These are phyloP conservation scores for Myodes glareolus DNA, from an alignment of 2,113 vertebrate genomes.

Conservation along the genomic window DNA sequence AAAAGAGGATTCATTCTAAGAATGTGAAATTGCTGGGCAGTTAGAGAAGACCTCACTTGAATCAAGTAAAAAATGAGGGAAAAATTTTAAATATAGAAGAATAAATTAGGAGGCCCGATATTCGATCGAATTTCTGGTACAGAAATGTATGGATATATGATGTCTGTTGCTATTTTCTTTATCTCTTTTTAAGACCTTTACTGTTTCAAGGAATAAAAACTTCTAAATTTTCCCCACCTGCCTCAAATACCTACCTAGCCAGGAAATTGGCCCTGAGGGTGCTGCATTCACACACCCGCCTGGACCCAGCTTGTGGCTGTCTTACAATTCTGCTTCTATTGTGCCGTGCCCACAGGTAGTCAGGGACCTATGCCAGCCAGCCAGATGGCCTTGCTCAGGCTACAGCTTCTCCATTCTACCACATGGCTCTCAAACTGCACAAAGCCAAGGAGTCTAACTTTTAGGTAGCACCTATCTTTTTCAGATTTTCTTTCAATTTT, in stretches of 20 bases:
- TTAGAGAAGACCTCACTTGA: background rate
- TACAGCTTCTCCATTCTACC: background rate
- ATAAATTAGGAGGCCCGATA: background rate
- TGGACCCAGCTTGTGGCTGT: background rate
- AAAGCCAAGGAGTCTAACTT: background rate
- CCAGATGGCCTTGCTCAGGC: background rate
- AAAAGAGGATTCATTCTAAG: background rate
- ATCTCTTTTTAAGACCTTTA: slow-evolving; percentile 16
- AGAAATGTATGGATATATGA: background rate
- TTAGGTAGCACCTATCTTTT: background rate
- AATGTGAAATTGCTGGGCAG: background rate
- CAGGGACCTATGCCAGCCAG: background rate
- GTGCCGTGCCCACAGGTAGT: background rate
- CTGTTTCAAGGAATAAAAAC: background rate
- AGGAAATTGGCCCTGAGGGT: background rate
- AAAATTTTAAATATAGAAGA: background rate
- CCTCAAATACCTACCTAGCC: background rate
- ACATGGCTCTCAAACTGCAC: background rate
- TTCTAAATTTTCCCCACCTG: background rate
- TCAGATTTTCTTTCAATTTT: background rate
- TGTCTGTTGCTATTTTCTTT: slow-evolving; percentile 19
- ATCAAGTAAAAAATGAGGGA: slow-evolving; percentile 25
- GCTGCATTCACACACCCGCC: background rate
- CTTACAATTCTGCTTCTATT: background rate
- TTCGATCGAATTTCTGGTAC: background rate